phyloP scores from a whole-genome alignment of 2,113 vertebrate species.

The Arothron firmamentum region DNA sequence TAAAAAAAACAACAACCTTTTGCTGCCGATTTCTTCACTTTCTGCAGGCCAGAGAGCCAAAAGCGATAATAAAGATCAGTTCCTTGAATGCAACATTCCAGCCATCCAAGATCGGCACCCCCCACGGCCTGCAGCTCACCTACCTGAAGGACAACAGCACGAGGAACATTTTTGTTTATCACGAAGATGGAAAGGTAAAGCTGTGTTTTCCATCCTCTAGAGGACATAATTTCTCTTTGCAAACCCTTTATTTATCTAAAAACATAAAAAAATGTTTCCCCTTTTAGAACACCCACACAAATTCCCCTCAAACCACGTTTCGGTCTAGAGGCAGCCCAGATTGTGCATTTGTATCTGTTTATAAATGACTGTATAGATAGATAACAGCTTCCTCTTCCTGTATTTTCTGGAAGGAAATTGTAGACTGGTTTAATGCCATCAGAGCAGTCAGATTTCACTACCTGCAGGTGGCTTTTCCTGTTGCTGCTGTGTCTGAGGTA shows the following conservation, averaged over 20 bases:
- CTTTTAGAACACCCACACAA: too few relatives aligned
- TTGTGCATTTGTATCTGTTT: too few relatives aligned
- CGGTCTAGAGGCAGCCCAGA: too few relatives aligned
- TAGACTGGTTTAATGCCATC: slow-evolving; percentile 90
- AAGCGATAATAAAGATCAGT: slow-evolving; percentile 90
- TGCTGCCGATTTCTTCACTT: neutral
- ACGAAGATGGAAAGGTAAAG: slow-evolving; percentile 92
- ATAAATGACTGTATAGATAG: neutral
- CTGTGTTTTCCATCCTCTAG: slow-evolving; percentile 22
- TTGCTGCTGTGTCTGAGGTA: slow-evolving; percentile 52
- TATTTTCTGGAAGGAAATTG: slow-evolving; percentile 82
- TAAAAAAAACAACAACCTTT: neutral
- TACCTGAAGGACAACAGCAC: slow-evolving; percentile 97
- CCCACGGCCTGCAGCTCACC: slow-evolving; percentile 91
- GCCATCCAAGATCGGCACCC: slow-evolving; percentile 87
- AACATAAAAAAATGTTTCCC: neutral
- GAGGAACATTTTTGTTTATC: slow-evolving; percentile 94
- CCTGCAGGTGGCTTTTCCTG: slow-evolving; percentile 76
- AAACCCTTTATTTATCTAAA: neutral
- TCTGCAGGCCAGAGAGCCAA: slow-evolving; percentile 90
- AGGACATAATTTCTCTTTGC: slow-evolving; percentile 19
- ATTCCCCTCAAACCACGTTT: too few relatives aligned
- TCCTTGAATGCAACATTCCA: slow-evolving; percentile 93
- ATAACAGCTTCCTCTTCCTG: neutral
- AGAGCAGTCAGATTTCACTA: slow-evolving; percentile 83